phyloP scores from a whole-genome alignment of 2,888 invertebrate genomes.

The Drosophila acutilabella region DNA sequence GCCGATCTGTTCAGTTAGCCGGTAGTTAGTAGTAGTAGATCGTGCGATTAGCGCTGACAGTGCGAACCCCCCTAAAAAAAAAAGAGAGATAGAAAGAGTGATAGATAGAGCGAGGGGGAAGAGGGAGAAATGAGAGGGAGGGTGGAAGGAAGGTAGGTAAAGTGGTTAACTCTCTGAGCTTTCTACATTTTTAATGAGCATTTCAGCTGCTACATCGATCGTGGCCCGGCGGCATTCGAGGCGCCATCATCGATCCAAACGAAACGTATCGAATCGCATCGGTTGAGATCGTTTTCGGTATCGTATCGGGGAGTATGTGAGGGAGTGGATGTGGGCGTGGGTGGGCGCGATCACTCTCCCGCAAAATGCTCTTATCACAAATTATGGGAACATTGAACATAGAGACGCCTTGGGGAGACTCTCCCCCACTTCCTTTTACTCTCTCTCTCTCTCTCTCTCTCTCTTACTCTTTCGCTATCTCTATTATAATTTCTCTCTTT shows the following conservation, averaged over 20 bases:
- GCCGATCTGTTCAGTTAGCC: constrained; percentile 48
- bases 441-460: not conserved
- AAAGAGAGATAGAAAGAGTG: not conserved
- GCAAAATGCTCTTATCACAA: constrained; percentile 51
- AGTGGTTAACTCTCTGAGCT: constrained; percentile 54
- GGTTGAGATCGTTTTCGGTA: not conserved
- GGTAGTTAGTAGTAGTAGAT: no score
- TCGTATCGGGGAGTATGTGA: not conserved
- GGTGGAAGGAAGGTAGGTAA: not conserved
- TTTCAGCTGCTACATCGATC: constrained; percentile 73
- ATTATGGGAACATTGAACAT: constrained; percentile 52
- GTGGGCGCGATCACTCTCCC: constrained; percentile 16
- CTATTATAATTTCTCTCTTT: not conserved
- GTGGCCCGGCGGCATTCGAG: constrained; percentile 58
- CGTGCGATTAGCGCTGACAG: constrained; percentile 77
- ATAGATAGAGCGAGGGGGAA: not conserved
- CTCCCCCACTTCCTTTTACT: not conserved
- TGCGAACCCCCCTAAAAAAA: constrained; percentile 50
- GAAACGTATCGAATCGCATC: constrained; percentile 10
- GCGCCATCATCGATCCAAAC: constrained; percentile 41
- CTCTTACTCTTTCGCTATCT: no score
- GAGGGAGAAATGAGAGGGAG: not conserved
- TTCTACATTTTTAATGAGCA: constrained; percentile 80
- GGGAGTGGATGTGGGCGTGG: constrained; percentile 16
- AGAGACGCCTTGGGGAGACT: constrained; percentile 21